Evolutionary conservation across 2,797 vertebrate genomes (phyloP).

Genomic region (Vireo griseus): DNA sequence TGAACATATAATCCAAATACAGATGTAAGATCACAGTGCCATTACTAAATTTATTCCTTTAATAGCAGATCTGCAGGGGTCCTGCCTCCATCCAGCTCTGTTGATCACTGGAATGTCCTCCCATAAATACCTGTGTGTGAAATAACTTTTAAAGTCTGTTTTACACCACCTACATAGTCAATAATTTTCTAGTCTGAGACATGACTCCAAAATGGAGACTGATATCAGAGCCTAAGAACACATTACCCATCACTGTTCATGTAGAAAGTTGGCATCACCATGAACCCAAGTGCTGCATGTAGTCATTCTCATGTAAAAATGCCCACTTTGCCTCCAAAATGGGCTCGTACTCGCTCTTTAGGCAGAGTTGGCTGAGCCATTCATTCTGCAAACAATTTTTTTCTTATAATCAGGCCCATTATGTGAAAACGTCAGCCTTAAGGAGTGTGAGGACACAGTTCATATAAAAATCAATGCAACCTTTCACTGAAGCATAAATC

Average conservation of each 20-base stretch:
- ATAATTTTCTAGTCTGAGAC: neutral
- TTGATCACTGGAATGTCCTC: neutral
- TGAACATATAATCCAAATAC: neutral
- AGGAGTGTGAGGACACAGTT: neutral
- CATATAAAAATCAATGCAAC: constrained; percentile 27
- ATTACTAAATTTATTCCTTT: neutral
- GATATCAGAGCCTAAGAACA: neutral
- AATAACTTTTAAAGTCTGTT: neutral
- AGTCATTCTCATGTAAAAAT: neutral
- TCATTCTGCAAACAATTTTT: neutral
- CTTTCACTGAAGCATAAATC: constrained; percentile 35
- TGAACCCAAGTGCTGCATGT: neutral
- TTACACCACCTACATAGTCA: neutral
- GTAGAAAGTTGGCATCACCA: neutral
- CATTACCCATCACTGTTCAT: neutral
- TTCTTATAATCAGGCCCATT: neutral
- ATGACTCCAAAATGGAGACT: neutral
- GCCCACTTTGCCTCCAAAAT: neutral
- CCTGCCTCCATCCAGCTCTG: neutral
- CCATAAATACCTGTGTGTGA: neutral
- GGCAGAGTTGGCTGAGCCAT: neutral
- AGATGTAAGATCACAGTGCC: neutral
- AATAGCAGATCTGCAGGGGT: neutral
- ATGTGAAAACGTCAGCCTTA: neutral
- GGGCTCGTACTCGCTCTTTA: neutral